phyloP scores from a whole-genome alignment of 1,140 invertebrate genomes.

The Semibalanus balanoides region DNA sequence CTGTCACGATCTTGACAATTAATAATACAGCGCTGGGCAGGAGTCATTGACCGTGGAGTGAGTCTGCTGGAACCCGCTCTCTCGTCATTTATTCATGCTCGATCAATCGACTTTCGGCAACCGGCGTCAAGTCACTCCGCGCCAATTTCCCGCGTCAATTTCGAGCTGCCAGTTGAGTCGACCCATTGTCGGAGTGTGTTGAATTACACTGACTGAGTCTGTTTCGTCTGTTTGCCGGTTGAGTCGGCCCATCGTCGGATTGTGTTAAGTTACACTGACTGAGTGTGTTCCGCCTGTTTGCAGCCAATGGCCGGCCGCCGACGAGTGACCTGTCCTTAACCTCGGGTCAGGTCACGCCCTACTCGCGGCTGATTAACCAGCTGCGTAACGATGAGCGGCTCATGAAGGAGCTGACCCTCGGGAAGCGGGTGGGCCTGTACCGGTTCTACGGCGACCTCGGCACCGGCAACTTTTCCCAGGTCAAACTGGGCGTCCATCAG shows the following conservation, averaged over 20 bases:
- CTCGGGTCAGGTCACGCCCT: constrained; percentile 20
- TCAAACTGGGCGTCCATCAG: constrained; percentile 68
- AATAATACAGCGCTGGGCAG: too few species aligned
- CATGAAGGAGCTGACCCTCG: constrained; percentile 44
- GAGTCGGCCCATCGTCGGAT: neutral
- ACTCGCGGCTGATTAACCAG: constrained; percentile 26
- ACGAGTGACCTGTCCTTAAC: constrained; percentile 9
- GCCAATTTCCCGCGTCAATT: too few species aligned
- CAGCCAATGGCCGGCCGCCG: constrained; percentile 8
- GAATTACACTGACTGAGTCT: neutral
- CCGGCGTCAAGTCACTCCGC: too few species aligned
- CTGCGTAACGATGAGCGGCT: constrained; percentile 36
- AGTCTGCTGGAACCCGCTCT: too few species aligned
- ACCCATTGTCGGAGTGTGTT: neutral
- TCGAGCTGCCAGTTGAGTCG: too few species aligned
- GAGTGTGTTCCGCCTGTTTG: neutral
- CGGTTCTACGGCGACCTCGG: constrained; percentile 54
- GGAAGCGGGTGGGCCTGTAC: constrained; percentile 52
- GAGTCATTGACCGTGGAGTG: too few species aligned
- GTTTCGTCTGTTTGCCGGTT: neutral
- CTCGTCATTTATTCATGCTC: too few species aligned
- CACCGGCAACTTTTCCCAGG: constrained; percentile 76
- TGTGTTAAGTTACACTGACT: neutral
- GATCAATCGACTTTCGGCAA: too few species aligned
- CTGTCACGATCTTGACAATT: too few species aligned